Conservation (phyloP, 1,140 invertebrate species). For the Pectinophora gossypiella region DNA sequence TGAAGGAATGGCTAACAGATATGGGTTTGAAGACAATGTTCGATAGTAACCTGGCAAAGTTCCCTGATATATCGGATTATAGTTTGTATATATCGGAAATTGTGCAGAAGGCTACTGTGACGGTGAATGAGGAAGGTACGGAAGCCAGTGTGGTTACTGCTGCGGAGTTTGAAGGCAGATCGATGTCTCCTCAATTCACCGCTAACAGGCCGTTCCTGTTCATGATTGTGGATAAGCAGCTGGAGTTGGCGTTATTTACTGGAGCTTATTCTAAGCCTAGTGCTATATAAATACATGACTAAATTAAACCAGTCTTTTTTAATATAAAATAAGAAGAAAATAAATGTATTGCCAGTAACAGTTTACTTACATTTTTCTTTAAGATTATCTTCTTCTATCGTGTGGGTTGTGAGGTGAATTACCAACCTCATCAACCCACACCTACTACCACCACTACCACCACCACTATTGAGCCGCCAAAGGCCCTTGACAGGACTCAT, state of each 20-base stretch:
- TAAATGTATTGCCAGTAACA: too few species aligned
- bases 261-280: conserved; percentile 64
- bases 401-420: too few species aligned
- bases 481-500: too few species aligned
- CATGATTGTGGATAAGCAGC: conserved; percentile 69
- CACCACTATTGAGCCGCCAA: too few species aligned
- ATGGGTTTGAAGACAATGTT: conserved; percentile 83
- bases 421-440: too few species aligned
- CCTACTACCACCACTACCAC: too few species aligned
- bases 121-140: conserved; percentile 84
- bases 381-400: too few species aligned
- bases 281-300: too few species aligned
- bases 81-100: conserved; percentile 70
- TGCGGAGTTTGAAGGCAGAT: conserved; percentile 68
- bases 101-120: conserved; percentile 84
- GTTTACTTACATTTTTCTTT: too few species aligned
- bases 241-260: conserved; percentile 62
- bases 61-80: conserved; percentile 77
- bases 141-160: conserved; percentile 76
- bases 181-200: conserved; percentile 41
- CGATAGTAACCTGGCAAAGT: conserved; percentile 68
- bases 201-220: conserved; percentile 72
- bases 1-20: conserved; percentile 76
- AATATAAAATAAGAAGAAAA: too few species aligned
- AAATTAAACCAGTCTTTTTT: too few species aligned